Conservation (phyloP, 2,113 vertebrate genomes). For the Cettia cetti region DNA sequence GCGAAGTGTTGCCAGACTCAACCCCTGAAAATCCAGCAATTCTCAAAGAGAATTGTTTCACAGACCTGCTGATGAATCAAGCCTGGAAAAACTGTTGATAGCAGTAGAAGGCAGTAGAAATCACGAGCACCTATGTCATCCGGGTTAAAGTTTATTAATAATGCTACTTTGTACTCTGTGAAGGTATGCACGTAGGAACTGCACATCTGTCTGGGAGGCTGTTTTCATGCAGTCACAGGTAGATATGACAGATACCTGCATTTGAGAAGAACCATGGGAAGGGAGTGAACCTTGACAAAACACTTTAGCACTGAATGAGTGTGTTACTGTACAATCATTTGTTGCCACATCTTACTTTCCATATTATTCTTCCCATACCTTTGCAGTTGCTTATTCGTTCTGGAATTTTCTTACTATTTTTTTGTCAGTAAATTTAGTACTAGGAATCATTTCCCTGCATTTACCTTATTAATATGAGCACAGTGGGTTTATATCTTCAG, state of each 20-base stretch:
- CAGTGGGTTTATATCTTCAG: background rate
- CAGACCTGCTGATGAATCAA: background rate
- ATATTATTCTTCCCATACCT: background rate
- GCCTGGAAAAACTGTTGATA: background rate
- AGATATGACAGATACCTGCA: background rate
- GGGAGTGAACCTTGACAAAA: background rate
- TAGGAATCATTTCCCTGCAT: background rate
- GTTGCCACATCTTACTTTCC: background rate
- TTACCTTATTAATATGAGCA: background rate
- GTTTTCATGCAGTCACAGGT: background rate
- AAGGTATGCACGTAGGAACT: rapidly evolving
- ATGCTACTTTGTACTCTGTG: background rate
- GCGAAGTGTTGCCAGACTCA: background rate
- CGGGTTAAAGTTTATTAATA: background rate
- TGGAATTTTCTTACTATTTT: background rate
- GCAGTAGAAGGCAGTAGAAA: background rate
- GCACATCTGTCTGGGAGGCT: background rate
- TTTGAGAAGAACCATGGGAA: background rate
- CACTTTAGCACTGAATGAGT: background rate
- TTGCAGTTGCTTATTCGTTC: background rate
- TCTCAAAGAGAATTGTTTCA: background rate
- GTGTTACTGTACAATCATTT: background rate
- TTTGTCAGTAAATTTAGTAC: background rate
- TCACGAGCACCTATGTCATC: rapidly evolving
- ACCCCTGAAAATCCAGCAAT: background rate